These are phyloP conservation scores for Tor tambroides DNA, from an alignment of 2,113 vertebrate species.

Conservation along the genomic window DNA sequence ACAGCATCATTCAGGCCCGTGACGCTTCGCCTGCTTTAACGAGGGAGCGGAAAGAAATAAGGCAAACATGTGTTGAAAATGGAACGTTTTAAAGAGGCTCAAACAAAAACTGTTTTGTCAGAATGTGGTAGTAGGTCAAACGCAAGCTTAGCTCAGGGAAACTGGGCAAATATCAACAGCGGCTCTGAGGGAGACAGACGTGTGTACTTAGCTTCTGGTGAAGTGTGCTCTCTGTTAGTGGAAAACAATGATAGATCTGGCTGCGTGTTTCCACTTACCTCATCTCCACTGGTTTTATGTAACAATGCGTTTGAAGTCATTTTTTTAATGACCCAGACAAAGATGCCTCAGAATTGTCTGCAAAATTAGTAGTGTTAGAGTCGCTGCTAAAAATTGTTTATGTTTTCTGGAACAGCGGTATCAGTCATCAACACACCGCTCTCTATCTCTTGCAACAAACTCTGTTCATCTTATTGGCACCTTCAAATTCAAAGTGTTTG, in stretches of 20 bases:
- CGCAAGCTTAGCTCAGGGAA: conserved; percentile 75
- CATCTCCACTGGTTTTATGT: conserved; percentile 61
- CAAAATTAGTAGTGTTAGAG: not conserved
- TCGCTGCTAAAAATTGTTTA: not conserved
- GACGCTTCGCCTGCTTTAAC: conserved; percentile 67
- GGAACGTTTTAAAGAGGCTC: conserved; percentile 66
- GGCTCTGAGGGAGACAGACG: conserved; percentile 57
- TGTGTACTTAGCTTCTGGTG: conserved; percentile 36
- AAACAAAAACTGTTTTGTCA: conserved; percentile 76
- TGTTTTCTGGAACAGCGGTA: not conserved
- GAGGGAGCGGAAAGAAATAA: conserved; percentile 71
- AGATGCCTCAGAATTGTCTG: not conserved
- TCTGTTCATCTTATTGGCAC: not conserved
- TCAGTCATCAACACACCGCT: not conserved
- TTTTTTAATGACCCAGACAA: conserved; percentile 61
- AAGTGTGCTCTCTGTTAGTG: conserved; percentile 45
- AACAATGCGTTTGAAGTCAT: conserved; percentile 66
- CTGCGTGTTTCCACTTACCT: conserved; percentile 73
- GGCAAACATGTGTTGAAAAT: conserved; percentile 73
- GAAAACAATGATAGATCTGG: conserved; percentile 62
- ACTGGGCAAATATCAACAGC: conserved; percentile 71
- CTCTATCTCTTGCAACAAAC: not conserved
- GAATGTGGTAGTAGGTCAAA: conserved; percentile 73
- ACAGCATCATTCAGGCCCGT: conserved; percentile 62
- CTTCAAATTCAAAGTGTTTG: not conserved